These are phyloP conservation scores for Pristionchus exspectatus DNA, from an alignment of 2,888 invertebrate genomes.

Conservation along the genomic window DNA sequence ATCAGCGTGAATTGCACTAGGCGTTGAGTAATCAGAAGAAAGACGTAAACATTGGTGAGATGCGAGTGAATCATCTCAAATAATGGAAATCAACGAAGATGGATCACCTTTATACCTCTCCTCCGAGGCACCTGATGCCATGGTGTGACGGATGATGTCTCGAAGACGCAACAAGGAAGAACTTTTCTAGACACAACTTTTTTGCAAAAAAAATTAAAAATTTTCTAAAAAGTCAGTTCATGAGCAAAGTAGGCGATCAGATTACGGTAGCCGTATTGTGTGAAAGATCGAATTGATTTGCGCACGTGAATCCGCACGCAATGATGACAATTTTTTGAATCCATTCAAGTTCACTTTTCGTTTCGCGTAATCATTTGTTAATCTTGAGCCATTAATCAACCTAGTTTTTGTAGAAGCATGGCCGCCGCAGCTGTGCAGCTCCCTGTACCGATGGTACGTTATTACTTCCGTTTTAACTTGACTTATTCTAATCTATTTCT, in stretches of 20 bases:
- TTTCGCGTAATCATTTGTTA: background rate
- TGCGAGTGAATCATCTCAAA: background rate
- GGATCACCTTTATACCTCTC: background rate
- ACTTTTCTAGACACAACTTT: background rate
- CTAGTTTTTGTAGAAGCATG: constrained; percentile 41
- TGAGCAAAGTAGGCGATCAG: background rate
- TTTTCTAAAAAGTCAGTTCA: constrained; percentile 11
- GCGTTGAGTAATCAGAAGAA: constrained; percentile 34
- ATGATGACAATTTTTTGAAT: constrained; percentile 31
- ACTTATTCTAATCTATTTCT: background rate
- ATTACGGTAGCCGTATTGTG: background rate
- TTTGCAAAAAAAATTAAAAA: background rate
- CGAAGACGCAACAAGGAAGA: background rate
- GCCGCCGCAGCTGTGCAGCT: constrained; percentile 47
- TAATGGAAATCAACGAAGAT: background rate
- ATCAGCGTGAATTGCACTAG: background rate
- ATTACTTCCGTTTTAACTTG: background rate
- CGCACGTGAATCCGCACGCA: background rate
- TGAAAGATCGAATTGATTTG: background rate
- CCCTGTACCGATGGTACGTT: constrained; percentile 44
- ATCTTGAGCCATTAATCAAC: background rate
- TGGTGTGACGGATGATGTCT: background rate
- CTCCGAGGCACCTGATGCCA: background rate
- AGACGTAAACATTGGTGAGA: constrained; percentile 6
- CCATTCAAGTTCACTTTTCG: background rate